phyloP scores from a whole-genome alignment of 2,888 invertebrate species.

The Lampropteryx suffumata region DNA sequence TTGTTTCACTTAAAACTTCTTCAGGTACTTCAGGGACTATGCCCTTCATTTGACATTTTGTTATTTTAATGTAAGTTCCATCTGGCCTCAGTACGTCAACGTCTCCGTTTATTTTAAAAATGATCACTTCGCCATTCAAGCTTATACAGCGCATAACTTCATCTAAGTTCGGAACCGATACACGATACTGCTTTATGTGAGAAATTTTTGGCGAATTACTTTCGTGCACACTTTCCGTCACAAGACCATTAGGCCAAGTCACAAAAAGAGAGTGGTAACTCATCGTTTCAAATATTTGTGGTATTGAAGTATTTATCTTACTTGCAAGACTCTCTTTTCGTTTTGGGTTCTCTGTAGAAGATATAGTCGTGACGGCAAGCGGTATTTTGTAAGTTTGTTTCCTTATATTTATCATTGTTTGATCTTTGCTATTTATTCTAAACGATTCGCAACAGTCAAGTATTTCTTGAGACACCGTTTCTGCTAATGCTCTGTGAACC shows the following conservation, averaged over 20 bases:
- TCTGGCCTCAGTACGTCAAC: constrained; percentile 64
- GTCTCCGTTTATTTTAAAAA: constrained; percentile 57
- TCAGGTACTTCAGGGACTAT: constrained; percentile 34
- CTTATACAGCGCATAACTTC: constrained; percentile 71
- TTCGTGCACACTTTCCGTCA: constrained; percentile 66
- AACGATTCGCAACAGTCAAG: constrained; percentile 61
- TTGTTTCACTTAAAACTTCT: constrained; percentile 40
- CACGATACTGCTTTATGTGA: constrained; percentile 67
- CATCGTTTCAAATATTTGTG: constrained; percentile 43
- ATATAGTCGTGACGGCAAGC: constrained; percentile 26
- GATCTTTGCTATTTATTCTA: constrained; percentile 61
- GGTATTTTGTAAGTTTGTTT: constrained; percentile 52
- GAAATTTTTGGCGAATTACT: constrained; percentile 56
- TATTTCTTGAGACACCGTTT: constrained; percentile 42
- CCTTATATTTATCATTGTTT: constrained; percentile 62
- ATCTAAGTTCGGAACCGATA: constrained; percentile 38
- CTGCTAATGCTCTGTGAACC: constrained; percentile 64
- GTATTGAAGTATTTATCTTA: constrained; percentile 27
- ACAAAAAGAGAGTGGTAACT: constrained; percentile 58
- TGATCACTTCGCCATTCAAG: constrained; percentile 68
- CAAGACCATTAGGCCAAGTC: constrained; percentile 73
- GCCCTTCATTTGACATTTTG: constrained; percentile 51
- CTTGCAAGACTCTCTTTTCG: constrained; percentile 38
- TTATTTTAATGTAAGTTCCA: constrained; percentile 60
- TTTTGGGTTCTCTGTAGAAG: constrained; percentile 35